A percentile compares a stretch with the other conserved stretches of the same genome.
phyloP scores from a whole-genome alignment of 2,113 vertebrate species.

The Coptodon rendalli region DNA sequence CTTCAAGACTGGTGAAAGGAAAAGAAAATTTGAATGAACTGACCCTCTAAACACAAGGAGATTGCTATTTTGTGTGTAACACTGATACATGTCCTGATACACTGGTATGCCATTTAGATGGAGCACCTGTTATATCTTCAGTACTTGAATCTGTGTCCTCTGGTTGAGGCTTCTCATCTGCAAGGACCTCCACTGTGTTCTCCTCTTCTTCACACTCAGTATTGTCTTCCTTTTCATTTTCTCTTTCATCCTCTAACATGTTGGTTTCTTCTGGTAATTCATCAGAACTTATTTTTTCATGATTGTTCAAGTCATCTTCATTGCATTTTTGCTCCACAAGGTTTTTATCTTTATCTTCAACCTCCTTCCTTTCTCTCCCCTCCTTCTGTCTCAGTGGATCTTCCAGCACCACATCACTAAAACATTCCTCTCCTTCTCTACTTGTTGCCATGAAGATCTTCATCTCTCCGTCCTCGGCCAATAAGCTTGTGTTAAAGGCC shows the following conservation, averaged over 20 bases:
- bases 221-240: not conserved
- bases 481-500: conserved; percentile 73
- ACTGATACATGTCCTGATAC: not conserved
- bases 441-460: conserved; percentile 80
- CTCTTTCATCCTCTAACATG: not conserved
- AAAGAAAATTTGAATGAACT: not conserved
- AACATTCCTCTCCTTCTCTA: conserved; percentile 56
- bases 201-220: not conserved
- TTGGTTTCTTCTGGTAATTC: not conserved
- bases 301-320: not conserved
- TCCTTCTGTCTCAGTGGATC: not conserved
- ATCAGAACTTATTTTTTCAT: not conserved
- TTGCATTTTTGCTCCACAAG: not conserved
- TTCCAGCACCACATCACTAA: not conserved
- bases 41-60: not conserved
- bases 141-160: not conserved
- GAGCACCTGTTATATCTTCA: conserved; percentile 13
- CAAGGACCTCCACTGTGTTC: not conserved
- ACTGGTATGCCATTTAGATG: not conserved
- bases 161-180: not conserved
- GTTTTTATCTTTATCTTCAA: not conserved
- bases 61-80: not conserved
- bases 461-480: conserved; percentile 78
- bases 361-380: not conserved
- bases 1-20: not conserved